Evolutionary conservation across 2,888 invertebrate species (phyloP).

Genomic region (Campaea margaritaria): DNA sequence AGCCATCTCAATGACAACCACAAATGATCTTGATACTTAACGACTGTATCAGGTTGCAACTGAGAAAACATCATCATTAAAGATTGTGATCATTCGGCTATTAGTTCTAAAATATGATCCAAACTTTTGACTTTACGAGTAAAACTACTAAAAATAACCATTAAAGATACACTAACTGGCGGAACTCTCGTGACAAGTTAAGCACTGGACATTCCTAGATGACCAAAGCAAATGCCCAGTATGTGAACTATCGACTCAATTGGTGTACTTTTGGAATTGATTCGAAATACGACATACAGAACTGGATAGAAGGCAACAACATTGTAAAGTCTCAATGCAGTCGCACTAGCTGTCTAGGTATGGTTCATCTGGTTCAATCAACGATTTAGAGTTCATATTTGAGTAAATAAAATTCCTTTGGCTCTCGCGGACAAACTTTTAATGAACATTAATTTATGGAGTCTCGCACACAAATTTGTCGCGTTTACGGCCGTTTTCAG

Average conservation of each 20-base stretch:
- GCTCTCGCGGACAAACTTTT: conserved; percentile 61
- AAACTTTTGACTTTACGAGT: conserved; percentile 14
- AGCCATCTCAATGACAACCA: conserved; percentile 52
- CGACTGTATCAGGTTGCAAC: conserved; percentile 47
- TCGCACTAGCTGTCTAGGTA: conserved; percentile 3
- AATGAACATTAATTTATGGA: conserved; percentile 78
- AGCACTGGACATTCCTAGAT: conserved; percentile 5
- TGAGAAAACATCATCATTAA: conserved; percentile 41
- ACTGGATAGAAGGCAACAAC: too few species aligned
- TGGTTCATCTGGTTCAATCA: conserved; percentile 41
- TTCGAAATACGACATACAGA: too few species aligned
- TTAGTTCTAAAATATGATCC: conserved; percentile 39
- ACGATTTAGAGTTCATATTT: conserved; percentile 63
- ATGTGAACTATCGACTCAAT: too few species aligned
- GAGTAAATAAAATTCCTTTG: conserved; percentile 55
- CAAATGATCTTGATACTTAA: conserved; percentile 55
- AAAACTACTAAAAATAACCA: conserved; percentile 55
- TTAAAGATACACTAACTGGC: conserved; percentile 61
- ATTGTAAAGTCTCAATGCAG: neutral
- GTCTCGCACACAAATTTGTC: conserved; percentile 69
- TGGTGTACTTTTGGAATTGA: too few species aligned
- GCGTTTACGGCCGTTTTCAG: conserved; percentile 68
- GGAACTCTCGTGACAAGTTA: conserved; percentile 60
- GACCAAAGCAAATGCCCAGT: neutral
- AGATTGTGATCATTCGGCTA: conserved; percentile 47